Evolutionary conservation across 2,888 invertebrate species (phyloP).

Genomic region (Drosophila recens): DNA sequence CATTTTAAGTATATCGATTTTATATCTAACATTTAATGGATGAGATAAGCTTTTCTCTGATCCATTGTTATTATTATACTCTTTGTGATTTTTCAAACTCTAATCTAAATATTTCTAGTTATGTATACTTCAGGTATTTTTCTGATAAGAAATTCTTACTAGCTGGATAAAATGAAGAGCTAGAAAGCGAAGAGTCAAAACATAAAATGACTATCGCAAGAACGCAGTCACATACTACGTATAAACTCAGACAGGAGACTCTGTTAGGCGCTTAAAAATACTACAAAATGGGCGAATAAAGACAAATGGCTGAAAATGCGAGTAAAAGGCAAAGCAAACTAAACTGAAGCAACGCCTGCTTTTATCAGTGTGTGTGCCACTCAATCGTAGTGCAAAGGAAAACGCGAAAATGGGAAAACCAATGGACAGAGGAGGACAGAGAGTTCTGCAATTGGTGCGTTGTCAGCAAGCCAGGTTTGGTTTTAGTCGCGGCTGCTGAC

Average conservation of each 20-base stretch:
- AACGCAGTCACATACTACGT: conserved; percentile 2
- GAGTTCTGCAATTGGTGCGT: conserved; percentile 23
- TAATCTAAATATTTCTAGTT: too few species aligned
- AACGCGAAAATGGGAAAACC: conserved; percentile 44
- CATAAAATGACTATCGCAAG: conserved; percentile 3
- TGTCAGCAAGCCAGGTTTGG: conserved; percentile 34
- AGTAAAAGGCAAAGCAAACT: conserved; percentile 4
- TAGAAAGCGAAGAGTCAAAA: not conserved
- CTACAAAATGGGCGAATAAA: conserved; percentile 33
- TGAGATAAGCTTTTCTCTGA: too few species aligned
- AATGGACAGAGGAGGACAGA: conserved; percentile 17
- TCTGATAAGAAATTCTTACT: too few species aligned
- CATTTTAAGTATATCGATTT: too few species aligned
- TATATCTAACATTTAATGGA: too few species aligned
- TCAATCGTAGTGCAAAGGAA: conserved; percentile 24
- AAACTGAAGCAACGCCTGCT: not conserved
- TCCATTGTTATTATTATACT: too few species aligned
- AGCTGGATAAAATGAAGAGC: not conserved
- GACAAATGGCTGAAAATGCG: conserved; percentile 50
- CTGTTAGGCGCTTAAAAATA: not conserved
- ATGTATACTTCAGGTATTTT: too few species aligned
- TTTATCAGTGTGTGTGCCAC: conserved; percentile 6
- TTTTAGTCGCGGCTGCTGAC: conserved; percentile 18
- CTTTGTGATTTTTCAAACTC: too few species aligned
- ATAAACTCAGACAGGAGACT: not conserved